phyloP scores from a whole-genome alignment of 2,113 vertebrate genomes.

The Arvicanthis niloticus region DNA sequence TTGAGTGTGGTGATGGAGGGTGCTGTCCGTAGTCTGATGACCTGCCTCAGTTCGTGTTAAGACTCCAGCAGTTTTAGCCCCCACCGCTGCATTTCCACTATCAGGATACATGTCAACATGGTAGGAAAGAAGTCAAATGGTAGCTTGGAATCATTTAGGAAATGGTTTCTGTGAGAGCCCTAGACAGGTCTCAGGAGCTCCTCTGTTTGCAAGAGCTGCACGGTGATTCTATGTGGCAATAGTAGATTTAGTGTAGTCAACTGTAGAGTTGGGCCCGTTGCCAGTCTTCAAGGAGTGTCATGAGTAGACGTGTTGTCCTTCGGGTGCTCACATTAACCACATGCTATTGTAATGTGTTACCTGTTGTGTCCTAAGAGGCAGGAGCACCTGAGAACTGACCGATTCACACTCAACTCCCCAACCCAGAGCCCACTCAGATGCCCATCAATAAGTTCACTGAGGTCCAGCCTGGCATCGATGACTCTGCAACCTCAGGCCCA shows the following conservation, averaged over 20 bases:
- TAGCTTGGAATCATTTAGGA: background rate
- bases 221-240: background rate
- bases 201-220: accelerated
- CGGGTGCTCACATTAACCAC: background rate
- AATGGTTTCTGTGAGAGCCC: background rate
- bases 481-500: background rate
- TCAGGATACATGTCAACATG: background rate
- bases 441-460: background rate
- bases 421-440: background rate
- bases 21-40: background rate
- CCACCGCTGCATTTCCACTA: background rate
- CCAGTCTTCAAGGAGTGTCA: background rate
- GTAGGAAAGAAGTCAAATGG: background rate
- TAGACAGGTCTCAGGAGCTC: background rate
- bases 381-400: background rate
- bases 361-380: background rate
- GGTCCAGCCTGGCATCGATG: accelerated
- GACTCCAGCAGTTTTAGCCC: background rate
- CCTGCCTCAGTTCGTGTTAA: background rate
- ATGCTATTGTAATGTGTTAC: background rate
- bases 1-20: background rate
- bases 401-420: background rate
- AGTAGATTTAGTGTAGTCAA: background rate
- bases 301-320: background rate
- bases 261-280: background rate